A percentile compares a stretch with the other conserved stretches of the same genome.
These are phyloP conservation scores for Copidosoma aretas DNA, from an alignment of 2,888 invertebrate species.

Conservation along the genomic window DNA sequence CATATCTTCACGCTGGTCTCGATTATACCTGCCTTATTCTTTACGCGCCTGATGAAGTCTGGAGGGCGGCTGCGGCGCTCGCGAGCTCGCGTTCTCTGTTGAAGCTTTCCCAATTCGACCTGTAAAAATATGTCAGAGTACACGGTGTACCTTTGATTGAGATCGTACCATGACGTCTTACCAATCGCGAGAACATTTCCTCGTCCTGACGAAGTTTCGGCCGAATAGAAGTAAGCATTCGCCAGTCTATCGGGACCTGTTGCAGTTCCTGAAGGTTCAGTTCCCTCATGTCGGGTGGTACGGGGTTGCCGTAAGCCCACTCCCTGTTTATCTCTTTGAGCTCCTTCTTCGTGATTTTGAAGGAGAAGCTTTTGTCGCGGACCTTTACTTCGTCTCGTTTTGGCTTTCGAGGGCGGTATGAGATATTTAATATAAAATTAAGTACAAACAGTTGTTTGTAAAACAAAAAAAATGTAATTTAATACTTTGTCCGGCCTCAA, in stretches of 20 bases:
- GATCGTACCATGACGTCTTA: slow-evolving; percentile 42
- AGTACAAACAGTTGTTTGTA: background rate
- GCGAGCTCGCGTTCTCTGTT: slow-evolving; percentile 73
- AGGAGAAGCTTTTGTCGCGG: slow-evolving; percentile 76
- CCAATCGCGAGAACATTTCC: slow-evolving; percentile 76
- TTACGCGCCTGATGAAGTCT: slow-evolving; percentile 69
- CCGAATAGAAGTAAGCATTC: slow-evolving; percentile 87
- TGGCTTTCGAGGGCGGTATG: slow-evolving; percentile 63
- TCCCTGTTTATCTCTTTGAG: slow-evolving; percentile 71
- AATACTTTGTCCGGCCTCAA: slow-evolving; percentile 83
- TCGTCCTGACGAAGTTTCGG: slow-evolving; percentile 86
- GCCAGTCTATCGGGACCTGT: slow-evolving; percentile 88
- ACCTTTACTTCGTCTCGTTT: slow-evolving; percentile 79
- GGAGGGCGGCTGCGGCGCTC: slow-evolving; percentile 68
- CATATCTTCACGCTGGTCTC: slow-evolving; percentile 80
- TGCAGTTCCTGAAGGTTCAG: slow-evolving; percentile 80
- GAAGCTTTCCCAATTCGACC: slow-evolving; percentile 82
- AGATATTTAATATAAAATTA: background rate
- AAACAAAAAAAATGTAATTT: background rate
- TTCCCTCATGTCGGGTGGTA: slow-evolving; percentile 81
- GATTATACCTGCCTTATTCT: slow-evolving; percentile 82
- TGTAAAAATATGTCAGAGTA: slow-evolving; percentile 27
- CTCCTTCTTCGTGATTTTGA: slow-evolving; percentile 73
- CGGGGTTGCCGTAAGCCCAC: slow-evolving; percentile 77
- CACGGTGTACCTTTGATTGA: background rate